Percentiles rank a stretch among this genome's conserved stretches.
phyloP scores from a whole-genome alignment of 2,797 vertebrate genomes.

The Neosilurus mollespiculum region DNA sequence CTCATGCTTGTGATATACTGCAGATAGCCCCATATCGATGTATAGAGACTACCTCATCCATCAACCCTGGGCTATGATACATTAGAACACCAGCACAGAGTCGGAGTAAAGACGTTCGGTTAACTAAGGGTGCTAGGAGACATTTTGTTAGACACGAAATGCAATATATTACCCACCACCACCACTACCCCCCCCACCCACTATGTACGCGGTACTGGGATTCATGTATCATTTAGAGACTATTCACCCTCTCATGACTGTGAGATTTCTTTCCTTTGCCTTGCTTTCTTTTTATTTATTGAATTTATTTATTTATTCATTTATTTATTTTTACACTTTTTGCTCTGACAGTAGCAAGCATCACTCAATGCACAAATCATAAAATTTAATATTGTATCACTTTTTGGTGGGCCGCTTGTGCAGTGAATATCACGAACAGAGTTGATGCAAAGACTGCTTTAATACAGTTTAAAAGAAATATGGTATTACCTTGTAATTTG shows the following conservation, averaged over 20 bases:
- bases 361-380: background rate
- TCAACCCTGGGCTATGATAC: conserved; percentile 32
- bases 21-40: conserved; percentile 36
- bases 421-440: background rate
- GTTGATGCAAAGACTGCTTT: background rate
- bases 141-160: conserved; percentile 21
- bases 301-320: background rate
- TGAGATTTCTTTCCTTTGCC: background rate
- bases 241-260: background rate
- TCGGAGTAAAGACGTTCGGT: conserved; percentile 10
- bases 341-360: background rate
- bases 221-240: conserved; percentile 32
- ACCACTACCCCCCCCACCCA: too few species aligned
- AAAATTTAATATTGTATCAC: background rate
- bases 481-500: too few species aligned
- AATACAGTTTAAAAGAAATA: too few species aligned
- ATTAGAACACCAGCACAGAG: conserved; percentile 16
- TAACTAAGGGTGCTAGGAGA: conserved; percentile 19
- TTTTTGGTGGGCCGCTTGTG: background rate
- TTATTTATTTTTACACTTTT: too few species aligned
- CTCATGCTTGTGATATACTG: conserved; percentile 31
- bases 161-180: conserved; percentile 24
- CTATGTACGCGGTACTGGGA: background rate
- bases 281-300: background rate
- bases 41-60: conserved; percentile 45